phyloP scores from a whole-genome alignment of 2,113 vertebrate species.

The Barbus barbus region DNA sequence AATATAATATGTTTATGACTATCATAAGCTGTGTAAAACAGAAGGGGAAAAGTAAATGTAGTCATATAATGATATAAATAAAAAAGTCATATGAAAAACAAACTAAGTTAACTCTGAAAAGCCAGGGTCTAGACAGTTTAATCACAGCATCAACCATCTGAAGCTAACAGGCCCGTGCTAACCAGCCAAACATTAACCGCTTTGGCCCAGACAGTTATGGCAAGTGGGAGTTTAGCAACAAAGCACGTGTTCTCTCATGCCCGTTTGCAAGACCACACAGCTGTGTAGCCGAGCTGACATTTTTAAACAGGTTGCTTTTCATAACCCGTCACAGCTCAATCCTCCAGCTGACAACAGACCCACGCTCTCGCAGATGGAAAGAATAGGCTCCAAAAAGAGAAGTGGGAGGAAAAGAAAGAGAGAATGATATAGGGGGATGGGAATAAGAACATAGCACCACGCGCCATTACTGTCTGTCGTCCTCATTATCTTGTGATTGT shows the following conservation, averaged over 20 bases:
- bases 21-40: too few relatives aligned
- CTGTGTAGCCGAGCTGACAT: slow-evolving; percentile 38
- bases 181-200: neutral
- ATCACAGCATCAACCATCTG: neutral
- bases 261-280: slow-evolving; percentile 43
- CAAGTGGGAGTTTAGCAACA: slow-evolving; percentile 19
- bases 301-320: slow-evolving; percentile 49
- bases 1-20: too few relatives aligned
- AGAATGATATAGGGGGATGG: slow-evolving; percentile 22
- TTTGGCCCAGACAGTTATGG: neutral
- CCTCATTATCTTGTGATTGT: slow-evolving; percentile 48
- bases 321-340: slow-evolving; percentile 55
- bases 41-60: too few relatives aligned
- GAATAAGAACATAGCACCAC: slow-evolving; percentile 37
- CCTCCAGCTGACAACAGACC: slow-evolving; percentile 38
- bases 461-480: slow-evolving; percentile 48
- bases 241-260: slow-evolving; percentile 37
- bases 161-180: neutral
- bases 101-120: too few relatives aligned
- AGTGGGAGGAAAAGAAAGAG: slow-evolving; percentile 45
- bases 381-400: slow-evolving; percentile 43
- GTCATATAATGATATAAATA: too few relatives aligned
- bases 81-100: too few relatives aligned
- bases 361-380: slow-evolving; percentile 42
- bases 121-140: too few relatives aligned